These are phyloP conservation scores for Lytechinus variegatus DNA, from an alignment of 35 echinoderm and acorn worm species.

Conservation along the genomic window DNA sequence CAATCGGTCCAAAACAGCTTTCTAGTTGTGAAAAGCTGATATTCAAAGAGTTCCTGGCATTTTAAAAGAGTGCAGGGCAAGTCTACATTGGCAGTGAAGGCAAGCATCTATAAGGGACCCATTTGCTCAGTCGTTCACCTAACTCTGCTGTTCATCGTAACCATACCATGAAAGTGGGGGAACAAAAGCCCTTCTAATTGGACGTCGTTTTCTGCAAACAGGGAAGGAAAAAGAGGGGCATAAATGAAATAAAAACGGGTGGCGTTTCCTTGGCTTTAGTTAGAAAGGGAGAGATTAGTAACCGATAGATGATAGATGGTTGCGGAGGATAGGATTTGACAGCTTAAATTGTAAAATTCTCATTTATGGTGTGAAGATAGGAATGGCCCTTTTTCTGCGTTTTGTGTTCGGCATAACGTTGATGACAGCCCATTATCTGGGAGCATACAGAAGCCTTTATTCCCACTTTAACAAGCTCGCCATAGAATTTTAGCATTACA, in stretches of 20 bases:
- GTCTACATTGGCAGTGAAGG: not conserved
- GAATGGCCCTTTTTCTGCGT: not conserved
- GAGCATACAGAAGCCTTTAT: not conserved
- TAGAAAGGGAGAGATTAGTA: slow-evolving; percentile 22
- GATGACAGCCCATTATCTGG: slow-evolving; percentile 31
- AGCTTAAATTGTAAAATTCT: slow-evolving; percentile 37
- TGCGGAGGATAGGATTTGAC: not conserved
- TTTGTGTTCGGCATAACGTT: not conserved
- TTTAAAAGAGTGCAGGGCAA: not conserved
- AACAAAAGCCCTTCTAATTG: slow-evolving; percentile 48
- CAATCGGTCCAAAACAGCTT: too few species aligned
- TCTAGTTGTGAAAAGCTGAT: too few species aligned
- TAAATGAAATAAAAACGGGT: slow-evolving; percentile 22
- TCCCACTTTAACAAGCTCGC: not conserved
- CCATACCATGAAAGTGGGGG: slow-evolving; percentile 37
- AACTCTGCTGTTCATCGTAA: not conserved
- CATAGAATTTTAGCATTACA: slow-evolving; percentile 34
- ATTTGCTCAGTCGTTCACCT: slow-evolving; percentile 45
- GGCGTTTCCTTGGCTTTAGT: slow-evolving; percentile 8
- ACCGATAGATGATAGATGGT: slow-evolving; percentile 28
- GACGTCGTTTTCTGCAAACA: not conserved
- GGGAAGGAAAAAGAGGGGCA: not conserved
- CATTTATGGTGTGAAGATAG: slow-evolving; percentile 6
- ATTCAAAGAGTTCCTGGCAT: not conserved
- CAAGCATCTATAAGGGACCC: not conserved